phyloP scores from a whole-genome alignment of 2,888 invertebrate species.

The Choreutis nemorana region DNA sequence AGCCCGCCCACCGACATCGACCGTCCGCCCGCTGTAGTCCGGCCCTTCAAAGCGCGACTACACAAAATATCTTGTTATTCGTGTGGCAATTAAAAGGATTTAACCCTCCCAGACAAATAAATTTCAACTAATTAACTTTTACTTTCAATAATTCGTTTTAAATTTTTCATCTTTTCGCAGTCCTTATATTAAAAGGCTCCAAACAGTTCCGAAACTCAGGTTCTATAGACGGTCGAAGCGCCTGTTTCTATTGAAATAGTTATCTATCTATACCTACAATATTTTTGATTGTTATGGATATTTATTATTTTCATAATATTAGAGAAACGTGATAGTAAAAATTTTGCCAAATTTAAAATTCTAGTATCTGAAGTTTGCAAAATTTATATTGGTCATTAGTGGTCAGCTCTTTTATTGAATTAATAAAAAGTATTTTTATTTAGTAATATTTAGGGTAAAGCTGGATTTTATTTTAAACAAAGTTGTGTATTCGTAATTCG shows the following conservation, averaged over 20 bases:
- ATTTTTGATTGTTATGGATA: too few species aligned
- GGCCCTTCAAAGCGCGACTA: slow-evolving; percentile 20
- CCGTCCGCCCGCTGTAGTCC: background rate
- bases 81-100: slow-evolving; percentile 33
- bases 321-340: too few species aligned
- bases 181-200: slow-evolving; percentile 3
- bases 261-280: too few species aligned
- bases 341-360: slow-evolving; percentile 17
- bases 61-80: slow-evolving; percentile 32
- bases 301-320: too few species aligned
- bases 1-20: slow-evolving; percentile 29
- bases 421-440: too few species aligned
- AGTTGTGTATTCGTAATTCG: too few species aligned
- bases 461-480: slow-evolving; percentile 27
- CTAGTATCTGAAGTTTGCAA: too few species aligned
- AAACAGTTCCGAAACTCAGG: slow-evolving; percentile 7
- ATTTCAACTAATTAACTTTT: slow-evolving; percentile 5
- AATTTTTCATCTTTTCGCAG: slow-evolving; percentile 5
- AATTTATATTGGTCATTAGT: too few species aligned
- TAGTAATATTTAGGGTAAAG: too few species aligned
- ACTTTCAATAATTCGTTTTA: slow-evolving; percentile 4
- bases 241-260: too few species aligned
- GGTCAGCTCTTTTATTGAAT: too few species aligned
- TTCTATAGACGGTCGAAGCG: too few species aligned
- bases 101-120: slow-evolving; percentile 21